Evolutionary conservation across 2,888 invertebrate species (phyloP).

Genomic region (Caenorhabditis sinica): DNA sequence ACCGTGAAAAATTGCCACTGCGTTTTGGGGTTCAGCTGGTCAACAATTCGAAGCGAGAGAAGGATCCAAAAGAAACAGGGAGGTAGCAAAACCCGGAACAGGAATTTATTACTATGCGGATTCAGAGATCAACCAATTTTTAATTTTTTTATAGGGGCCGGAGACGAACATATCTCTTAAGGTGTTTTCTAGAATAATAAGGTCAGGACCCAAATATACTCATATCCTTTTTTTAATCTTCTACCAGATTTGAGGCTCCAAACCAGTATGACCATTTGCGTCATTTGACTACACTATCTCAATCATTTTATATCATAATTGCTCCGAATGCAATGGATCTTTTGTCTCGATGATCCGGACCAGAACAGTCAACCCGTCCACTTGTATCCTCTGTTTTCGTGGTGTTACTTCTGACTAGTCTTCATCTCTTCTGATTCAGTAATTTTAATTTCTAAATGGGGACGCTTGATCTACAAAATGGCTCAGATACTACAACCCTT

Average conservation of each 20-base stretch:
- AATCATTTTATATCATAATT: conserved; percentile 34
- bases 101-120: conserved; percentile 8
- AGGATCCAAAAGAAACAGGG: background rate
- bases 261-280: background rate
- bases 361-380: conserved; percentile 2
- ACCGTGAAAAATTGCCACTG: conserved; percentile 52
- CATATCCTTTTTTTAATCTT: too few relatives aligned
- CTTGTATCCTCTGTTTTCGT: conserved; percentile 6
- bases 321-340: background rate
- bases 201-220: too few relatives aligned
- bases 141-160: background rate
- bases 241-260: background rate
- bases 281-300: conserved; percentile 1
- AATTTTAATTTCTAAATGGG: conserved; percentile 1
- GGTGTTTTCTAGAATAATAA: too few relatives aligned
- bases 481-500: conserved; percentile 21
- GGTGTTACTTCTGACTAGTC: background rate
- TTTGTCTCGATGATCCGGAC: background rate
- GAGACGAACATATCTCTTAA: too few relatives aligned
- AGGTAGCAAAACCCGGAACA: conserved; percentile 25
- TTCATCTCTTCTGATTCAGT: conserved; percentile 12
- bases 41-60: conserved; percentile 22
- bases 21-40: conserved; percentile 25
- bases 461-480: conserved; percentile 26
- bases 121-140: background rate